phyloP scores from a whole-genome alignment of 1,140 invertebrate genomes.

The Drosophila chauvacae region DNA sequence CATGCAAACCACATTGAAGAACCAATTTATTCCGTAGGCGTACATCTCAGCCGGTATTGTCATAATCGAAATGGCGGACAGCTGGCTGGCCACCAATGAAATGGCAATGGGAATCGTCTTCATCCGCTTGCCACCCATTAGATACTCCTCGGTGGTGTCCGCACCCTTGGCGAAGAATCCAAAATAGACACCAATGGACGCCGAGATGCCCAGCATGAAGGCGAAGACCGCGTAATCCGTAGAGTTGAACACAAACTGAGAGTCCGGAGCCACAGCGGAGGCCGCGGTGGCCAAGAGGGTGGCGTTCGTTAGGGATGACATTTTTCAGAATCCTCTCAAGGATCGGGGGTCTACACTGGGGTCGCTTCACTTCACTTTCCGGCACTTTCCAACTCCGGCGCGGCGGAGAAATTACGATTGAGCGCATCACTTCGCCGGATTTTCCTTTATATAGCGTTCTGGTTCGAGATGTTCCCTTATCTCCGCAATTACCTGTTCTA shows the following conservation, averaged over 20 bases:
- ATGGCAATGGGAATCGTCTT: conserved; percentile 88
- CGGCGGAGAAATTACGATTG: conserved; percentile 33
- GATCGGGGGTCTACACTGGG: not conserved
- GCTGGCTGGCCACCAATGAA: conserved; percentile 89
- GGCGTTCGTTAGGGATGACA: conserved; percentile 54
- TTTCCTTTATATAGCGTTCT: conserved; percentile 39
- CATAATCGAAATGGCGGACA: conserved; percentile 92
- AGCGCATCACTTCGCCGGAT: not conserved
- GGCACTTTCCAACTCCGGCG: conserved; percentile 9
- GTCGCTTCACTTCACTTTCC: not conserved
- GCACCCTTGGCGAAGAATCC: conserved; percentile 81
- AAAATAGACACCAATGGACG: conserved; percentile 89
- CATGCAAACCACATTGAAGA: conserved; percentile 87
- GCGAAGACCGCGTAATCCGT: conserved; percentile 87
- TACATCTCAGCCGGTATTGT: conserved; percentile 93
- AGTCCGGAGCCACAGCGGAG: conserved; percentile 7
- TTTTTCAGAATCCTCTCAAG: conserved; percentile 16
- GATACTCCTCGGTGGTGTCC: conserved; percentile 87
- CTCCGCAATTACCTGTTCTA: conserved; percentile 3
- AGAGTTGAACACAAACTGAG: conserved; percentile 84
- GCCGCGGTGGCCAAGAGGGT: conserved; percentile 24
- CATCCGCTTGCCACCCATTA: conserved; percentile 88
- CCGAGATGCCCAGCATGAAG: conserved; percentile 87
- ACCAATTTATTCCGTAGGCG: conserved; percentile 89
- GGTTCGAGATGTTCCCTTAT: not conserved